These are phyloP conservation scores for Hycleus cichorii DNA, from an alignment of 1,140 invertebrate genomes.

Conservation along the genomic window DNA sequence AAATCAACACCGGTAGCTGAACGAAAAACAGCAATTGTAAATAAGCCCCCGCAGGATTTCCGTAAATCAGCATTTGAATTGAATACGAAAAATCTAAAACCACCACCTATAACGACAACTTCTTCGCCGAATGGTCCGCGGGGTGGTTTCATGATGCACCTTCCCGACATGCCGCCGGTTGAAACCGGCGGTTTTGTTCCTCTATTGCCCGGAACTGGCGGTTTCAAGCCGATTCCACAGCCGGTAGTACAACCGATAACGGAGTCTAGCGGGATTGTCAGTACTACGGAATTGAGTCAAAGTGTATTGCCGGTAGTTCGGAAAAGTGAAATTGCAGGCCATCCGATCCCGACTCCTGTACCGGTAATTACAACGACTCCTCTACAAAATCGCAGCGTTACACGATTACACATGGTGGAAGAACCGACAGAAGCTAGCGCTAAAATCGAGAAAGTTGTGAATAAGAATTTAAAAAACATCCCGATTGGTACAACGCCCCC, in stretches of 20 bases:
- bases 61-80: slow-evolving; percentile 24
- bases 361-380: background rate
- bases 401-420: background rate
- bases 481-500: background rate
- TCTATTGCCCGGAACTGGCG: slow-evolving; percentile 58
- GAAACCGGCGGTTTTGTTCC: slow-evolving; percentile 67
- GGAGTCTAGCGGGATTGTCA: background rate
- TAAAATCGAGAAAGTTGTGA: slow-evolving; percentile 1
- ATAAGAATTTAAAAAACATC: background rate
- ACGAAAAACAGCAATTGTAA: slow-evolving; percentile 41
- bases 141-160: slow-evolving; percentile 6
- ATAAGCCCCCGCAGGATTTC: slow-evolving; percentile 31
- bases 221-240: slow-evolving; percentile 57
- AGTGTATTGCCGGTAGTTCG: background rate
- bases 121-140: background rate
- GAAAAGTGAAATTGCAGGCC: background rate
- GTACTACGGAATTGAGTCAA: background rate
- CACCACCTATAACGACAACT: background rate
- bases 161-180: slow-evolving; percentile 49
- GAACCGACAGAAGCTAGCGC: background rate
- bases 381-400: background rate
- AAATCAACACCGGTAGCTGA: slow-evolving; percentile 30
- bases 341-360: slow-evolving; percentile 4
- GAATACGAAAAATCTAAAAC: background rate
- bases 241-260: slow-evolving; percentile 7